Evolutionary conservation across 2,113 vertebrate species (phyloP).

Genomic region (Ptilonorhynchus violaceus): DNA sequence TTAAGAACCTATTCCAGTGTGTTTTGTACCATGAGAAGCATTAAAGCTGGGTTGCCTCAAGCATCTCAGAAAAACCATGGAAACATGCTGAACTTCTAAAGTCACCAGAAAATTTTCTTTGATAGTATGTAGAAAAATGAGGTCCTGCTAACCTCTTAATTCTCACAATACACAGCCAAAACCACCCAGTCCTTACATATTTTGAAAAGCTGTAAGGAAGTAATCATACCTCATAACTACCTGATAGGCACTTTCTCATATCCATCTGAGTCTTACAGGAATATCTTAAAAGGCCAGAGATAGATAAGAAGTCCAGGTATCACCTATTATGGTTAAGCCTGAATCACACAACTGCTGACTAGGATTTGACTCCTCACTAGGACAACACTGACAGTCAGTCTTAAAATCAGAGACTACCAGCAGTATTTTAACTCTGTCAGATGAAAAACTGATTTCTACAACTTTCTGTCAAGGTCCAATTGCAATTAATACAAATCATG

Average conservation of each 20-base stretch:
- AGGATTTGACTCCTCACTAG: not conserved
- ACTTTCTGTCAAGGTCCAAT: not conserved
- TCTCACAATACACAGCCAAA: not conserved
- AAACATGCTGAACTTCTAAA: not conserved
- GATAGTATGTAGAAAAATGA: not conserved
- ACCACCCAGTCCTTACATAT: not conserved
- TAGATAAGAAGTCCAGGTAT: not conserved
- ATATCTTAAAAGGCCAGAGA: not conserved
- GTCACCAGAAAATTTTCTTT: not conserved
- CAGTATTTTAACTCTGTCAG: not conserved
- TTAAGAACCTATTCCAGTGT: not conserved
- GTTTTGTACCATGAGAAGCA: not conserved
- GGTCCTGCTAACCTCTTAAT: not conserved
- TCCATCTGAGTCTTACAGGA: not conserved
- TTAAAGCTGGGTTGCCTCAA: not conserved
- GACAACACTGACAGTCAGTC: not conserved
- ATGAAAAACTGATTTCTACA: not conserved
- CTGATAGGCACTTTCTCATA: not conserved
- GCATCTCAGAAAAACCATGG: not conserved
- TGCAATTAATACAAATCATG: not conserved
- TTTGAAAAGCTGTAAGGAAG: not conserved
- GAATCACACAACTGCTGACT: not conserved
- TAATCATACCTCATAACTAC: not conserved
- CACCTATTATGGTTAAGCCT: not conserved
- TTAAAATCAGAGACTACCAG: not conserved